phyloP scores from a whole-genome alignment of 2,113 vertebrate genomes.

The Eptesicus fuscus region DNA sequence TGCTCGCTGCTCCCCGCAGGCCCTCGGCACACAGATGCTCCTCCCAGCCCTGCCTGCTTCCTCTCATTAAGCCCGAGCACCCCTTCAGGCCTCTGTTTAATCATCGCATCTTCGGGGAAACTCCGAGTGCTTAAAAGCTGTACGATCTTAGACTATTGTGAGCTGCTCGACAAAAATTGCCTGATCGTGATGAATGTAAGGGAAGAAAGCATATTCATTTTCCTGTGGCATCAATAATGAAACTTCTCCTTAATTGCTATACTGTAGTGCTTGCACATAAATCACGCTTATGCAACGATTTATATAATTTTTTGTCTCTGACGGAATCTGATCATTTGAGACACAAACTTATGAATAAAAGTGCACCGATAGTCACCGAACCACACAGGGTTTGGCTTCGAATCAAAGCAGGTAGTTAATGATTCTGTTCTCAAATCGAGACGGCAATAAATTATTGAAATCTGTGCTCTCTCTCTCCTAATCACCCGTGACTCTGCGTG shows the following conservation, averaged over 20 bases:
- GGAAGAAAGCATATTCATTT: not conserved
- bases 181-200: not conserved
- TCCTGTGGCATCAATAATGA: not conserved
- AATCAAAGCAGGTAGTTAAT: constrained; percentile 42
- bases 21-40: not conserved
- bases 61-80: not conserved
- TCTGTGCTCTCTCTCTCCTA: constrained; percentile 33
- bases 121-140: not conserved
- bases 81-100: not conserved
- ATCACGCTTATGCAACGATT: constrained; percentile 27
- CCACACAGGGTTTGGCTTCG: not conserved
- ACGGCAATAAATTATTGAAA: constrained; percentile 32
- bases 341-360: constrained; percentile 6
- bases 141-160: not conserved
- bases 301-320: not conserved
- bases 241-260: not conserved
- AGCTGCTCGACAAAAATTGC: not conserved
- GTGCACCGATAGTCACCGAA: constrained; percentile 24
- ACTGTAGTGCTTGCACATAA: constrained; percentile 5
- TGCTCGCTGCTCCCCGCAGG: not conserved
- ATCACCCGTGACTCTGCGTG: not conserved
- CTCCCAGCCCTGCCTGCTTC: not conserved
- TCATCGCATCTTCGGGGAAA: not conserved
- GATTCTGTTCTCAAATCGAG: constrained; percentile 25
- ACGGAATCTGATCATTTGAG: constrained; percentile 46